Base-by-base conservation (phyloP, 2,113 vertebrate genomes). In the Dolichallabes microphthalmus region DNA sequence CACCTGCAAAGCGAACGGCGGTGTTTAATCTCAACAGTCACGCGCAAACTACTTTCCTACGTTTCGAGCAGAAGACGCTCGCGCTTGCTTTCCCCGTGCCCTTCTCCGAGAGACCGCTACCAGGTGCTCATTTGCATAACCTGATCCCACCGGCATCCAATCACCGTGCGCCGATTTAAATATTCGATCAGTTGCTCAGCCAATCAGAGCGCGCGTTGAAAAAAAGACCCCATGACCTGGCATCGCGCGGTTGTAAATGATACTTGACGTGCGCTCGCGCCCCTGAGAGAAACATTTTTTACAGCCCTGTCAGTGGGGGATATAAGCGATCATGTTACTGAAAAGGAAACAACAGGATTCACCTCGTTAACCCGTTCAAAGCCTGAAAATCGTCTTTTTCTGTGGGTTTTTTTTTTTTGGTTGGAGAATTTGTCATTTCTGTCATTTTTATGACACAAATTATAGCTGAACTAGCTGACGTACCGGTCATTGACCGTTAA, bases 91-190 rank as follows among this genome's bases (percentile, higher is more conserved):
- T 45, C 22, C 11, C 45, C 12, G 45, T 32, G 19, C 80, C 10
- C 30, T 57, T 35, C 81, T 69, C 64, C 66, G 2, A 13, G 22
- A 30, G 27, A 25, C 81, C 81, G 87, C 94, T 93, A 92, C 94
- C 94, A 94, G 94, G 93, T 93, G 94, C 93, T 94, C 93, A 95
- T 95, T 94, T 94, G 89, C 94, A 94, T 94, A 92, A 91, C 93
- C 66, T 91, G 92, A 90, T 93, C 92, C 84, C 90, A 89, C 90
- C 89, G 82, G 82, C 15, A 87, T 77, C 94, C 94, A 95, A 95
- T 95, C 92, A 89, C 0, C 74, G 0, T 82, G 86, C 91, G 10
- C 5, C 1, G 32, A 71, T 82, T 82, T 71, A 57, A 30, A 82
- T 82, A 82, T 82, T 57, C 30, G 17, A 58, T 82, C 53, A 35